Percentiles rank a stretch among this genome's conserved stretches.
Conservation (phyloP, 2,797 vertebrate genomes). For the Sparus aurata region DNA sequence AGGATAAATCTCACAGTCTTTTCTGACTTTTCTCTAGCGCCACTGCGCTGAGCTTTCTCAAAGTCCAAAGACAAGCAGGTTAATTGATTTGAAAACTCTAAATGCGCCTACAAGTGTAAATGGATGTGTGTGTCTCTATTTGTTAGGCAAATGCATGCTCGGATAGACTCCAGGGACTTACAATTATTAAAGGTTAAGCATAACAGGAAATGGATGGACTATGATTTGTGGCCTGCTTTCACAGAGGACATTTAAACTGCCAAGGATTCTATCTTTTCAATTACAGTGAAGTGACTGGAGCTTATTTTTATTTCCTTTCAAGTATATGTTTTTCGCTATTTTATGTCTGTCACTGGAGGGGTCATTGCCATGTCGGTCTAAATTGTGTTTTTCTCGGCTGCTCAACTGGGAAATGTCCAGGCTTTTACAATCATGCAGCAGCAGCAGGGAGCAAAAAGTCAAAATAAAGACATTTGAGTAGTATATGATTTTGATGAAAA, state of each 20-base stretch:
- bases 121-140: not conserved
- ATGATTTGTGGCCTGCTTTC: not conserved
- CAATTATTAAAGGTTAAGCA: not conserved
- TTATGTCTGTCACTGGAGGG: slow-evolving; percentile 2
- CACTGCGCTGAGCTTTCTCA: not conserved
- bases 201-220: not conserved
- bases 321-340: slow-evolving; percentile 4
- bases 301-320: slow-evolving; percentile 2
- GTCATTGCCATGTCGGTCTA: slow-evolving; percentile 41
- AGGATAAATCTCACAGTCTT: not conserved
- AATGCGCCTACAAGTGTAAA: not conserved
- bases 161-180: not conserved
- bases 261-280: slow-evolving; percentile 37
- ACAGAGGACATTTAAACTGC: not conserved
- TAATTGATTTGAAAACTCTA: not conserved
- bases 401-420: slow-evolving; percentile 12
- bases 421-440: slow-evolving; percentile 7
- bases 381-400: not conserved
- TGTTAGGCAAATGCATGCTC: not conserved
- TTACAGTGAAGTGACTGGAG: slow-evolving; percentile 13
- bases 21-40: not conserved
- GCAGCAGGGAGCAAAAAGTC: slow-evolving; percentile 4
- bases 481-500: not conserved
- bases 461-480: slow-evolving; percentile 6
- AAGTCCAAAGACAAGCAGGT: not conserved